Conservation (phyloP, 92 coral and sea anemone species). For the Phenganax stokvisi region DNA sequence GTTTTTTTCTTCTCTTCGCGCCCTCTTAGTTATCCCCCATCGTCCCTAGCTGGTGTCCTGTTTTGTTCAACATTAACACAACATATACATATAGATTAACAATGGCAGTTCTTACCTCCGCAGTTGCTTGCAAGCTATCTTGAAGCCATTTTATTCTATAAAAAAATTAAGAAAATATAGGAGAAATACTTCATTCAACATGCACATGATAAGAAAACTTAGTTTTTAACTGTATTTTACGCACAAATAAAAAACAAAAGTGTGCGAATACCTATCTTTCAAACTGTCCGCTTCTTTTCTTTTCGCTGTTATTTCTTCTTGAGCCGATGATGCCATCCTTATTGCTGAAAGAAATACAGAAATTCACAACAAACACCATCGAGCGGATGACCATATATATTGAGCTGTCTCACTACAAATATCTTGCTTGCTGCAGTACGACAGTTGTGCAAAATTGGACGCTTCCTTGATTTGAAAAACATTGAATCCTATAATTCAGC, state of each 20-base stretch:
- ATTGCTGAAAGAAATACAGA: conserved; percentile 53
- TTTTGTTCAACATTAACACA: neutral
- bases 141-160: conserved; percentile 83
- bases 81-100: neutral
- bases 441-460: too few relatives aligned
- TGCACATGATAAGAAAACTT: neutral
- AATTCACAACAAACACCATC: neutral
- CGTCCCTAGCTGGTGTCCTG: too few relatives aligned
- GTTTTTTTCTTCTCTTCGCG: too few relatives aligned
- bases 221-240: neutral
- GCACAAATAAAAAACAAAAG: neutral
- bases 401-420: too few relatives aligned
- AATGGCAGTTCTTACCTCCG: conserved; percentile 53
- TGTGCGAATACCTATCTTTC: conserved; percentile 59
- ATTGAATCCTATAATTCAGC: too few relatives aligned
- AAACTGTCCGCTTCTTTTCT: conserved; percentile 81
- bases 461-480: too few relatives aligned
- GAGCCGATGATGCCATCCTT: conserved; percentile 77
- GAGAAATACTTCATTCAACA: neutral
- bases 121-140: conserved; percentile 70
- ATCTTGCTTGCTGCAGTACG: too few relatives aligned
- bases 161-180: neutral
- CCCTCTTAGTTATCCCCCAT: too few relatives aligned
- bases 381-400: too few relatives aligned
- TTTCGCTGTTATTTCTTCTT: conserved; percentile 78